A percentile compares a stretch with the other conserved stretches of the same genome.
phyloP scores from a whole-genome alignment of 2,797 vertebrate genomes.

The Aplochiton taeniatus region DNA sequence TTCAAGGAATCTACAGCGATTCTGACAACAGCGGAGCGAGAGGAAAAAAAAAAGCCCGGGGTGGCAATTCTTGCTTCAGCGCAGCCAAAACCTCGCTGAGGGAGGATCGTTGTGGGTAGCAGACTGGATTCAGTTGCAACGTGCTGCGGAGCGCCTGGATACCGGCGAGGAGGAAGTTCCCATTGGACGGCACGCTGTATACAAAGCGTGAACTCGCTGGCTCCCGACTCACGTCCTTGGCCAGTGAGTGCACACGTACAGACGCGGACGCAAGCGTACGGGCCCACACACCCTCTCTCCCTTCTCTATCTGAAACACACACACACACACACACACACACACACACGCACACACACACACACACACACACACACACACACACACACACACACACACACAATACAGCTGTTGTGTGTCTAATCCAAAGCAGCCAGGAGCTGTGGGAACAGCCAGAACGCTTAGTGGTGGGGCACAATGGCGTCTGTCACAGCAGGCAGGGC shows the following conservation, averaged over 20 bases:
- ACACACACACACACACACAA: slow-evolving; percentile 63
- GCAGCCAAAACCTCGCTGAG: too few species aligned
- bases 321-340: neutral
- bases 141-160: too few species aligned
- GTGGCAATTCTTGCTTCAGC: too few species aligned
- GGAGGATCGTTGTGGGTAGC: too few species aligned
- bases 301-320: neutral
- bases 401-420: slow-evolving; percentile 77
- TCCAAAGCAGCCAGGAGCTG: slow-evolving; percentile 64
- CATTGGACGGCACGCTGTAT: slow-evolving; percentile 44
- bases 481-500: slow-evolving; percentile 67
- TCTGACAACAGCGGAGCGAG: too few species aligned
- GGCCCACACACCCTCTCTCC: slow-evolving; percentile 8
- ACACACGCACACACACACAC: slow-evolving; percentile 14
- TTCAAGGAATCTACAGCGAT: too few species aligned
- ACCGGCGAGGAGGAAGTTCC: too few species aligned
- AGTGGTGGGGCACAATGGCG: slow-evolving; percentile 67
- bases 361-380: slow-evolving; percentile 27
- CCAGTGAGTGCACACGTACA: slow-evolving; percentile 42
- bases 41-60: too few species aligned
- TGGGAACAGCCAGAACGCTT: slow-evolving; percentile 67
- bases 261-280: neutral
- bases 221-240: slow-evolving; percentile 28
- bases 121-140: too few species aligned
- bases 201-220: slow-evolving; percentile 30